Percentiles rank a stretch among this genome's conserved stretches.
phyloP scores from a whole-genome alignment of 2,888 invertebrate species.

The Leucania comma region DNA sequence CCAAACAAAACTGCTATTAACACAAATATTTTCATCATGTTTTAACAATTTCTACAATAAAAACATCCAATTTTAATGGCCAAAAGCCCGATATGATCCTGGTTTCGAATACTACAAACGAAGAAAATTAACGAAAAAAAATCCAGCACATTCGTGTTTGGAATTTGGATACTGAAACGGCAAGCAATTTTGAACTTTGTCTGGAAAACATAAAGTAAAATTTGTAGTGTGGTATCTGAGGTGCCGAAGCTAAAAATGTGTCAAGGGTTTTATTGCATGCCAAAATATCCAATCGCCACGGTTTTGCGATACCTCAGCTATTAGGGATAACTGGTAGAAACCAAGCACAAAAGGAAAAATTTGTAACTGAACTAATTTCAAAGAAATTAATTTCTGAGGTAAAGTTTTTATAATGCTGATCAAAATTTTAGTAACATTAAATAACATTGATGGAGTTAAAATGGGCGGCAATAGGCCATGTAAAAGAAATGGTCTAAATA shows the following conservation, averaged over 20 bases:
- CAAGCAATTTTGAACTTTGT: slow-evolving; percentile 29
- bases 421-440: not conserved
- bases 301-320: slow-evolving; percentile 29
- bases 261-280: slow-evolving; percentile 55
- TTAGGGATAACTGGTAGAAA: slow-evolving; percentile 25
- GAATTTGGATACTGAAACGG: slow-evolving; percentile 34
- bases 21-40: slow-evolving; percentile 20
- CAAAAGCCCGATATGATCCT: slow-evolving; percentile 52
- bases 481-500: not conserved
- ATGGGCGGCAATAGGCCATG: not conserved
- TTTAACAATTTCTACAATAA: slow-evolving; percentile 35
- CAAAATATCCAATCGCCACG: slow-evolving; percentile 48
- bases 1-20: slow-evolving; percentile 10
- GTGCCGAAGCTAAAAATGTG: slow-evolving; percentile 42
- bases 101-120: slow-evolving; percentile 50
- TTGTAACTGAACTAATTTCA: not conserved
- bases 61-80: slow-evolving; percentile 30
- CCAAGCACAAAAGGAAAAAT: not conserved
- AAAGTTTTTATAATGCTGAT: not conserved
- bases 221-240: not conserved
- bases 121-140: slow-evolving; percentile 58
- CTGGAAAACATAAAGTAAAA: not conserved
- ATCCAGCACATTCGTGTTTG: slow-evolving; percentile 38
- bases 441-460: not conserved
- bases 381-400: not conserved